phyloP scores from a whole-genome alignment of 2,888 invertebrate species.

The Phyto melanocephala region DNA sequence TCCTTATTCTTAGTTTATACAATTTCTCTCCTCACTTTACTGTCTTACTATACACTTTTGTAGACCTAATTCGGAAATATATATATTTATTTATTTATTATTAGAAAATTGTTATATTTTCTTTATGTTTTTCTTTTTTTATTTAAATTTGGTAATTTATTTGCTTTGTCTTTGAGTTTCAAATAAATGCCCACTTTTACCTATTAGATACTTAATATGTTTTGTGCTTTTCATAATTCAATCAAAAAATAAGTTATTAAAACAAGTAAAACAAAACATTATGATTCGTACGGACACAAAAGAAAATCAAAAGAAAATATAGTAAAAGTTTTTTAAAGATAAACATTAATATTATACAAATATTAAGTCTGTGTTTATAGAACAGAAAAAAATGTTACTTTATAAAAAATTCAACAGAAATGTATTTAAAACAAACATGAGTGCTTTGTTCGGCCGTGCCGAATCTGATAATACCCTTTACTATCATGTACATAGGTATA shows the following conservation, averaged over 20 bases:
- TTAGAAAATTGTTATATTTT: background rate
- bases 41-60: background rate
- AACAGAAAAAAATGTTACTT: no score
- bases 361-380: no score
- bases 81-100: slow-evolving; percentile 7
- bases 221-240: background rate
- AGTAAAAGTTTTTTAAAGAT: slow-evolving; percentile 14
- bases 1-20: background rate
- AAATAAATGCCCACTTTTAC: slow-evolving; percentile 5
- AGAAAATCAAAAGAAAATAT: background rate
- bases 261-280: background rate
- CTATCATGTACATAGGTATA: no score
- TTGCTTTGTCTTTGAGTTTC: slow-evolving; percentile 60
- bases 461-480: no score
- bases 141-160: slow-evolving; percentile 38
- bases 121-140: slow-evolving; percentile 8
- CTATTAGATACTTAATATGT: background rate
- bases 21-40: background rate
- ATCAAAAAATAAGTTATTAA: background rate
- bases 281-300: background rate
- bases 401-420: no score
- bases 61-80: slow-evolving; percentile 63
- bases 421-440: no score
- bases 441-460: no score
- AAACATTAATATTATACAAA: no score